phyloP scores from a whole-genome alignment of 2,113 vertebrate genomes.

The Sturnus vulgaris region DNA sequence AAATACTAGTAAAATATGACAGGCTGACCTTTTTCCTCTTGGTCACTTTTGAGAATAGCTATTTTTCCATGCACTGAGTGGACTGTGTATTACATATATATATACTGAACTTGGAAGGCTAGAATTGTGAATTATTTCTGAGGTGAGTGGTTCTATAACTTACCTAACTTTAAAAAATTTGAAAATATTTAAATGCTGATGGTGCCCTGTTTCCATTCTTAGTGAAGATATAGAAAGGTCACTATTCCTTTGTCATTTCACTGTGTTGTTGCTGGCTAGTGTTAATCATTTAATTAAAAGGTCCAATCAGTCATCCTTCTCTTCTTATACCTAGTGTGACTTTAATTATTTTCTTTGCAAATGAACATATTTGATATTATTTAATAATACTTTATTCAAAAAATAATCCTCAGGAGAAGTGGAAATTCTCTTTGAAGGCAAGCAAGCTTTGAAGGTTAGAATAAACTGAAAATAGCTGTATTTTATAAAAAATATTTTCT shows the following conservation, averaged over 20 bases:
- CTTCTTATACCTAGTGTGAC: neutral
- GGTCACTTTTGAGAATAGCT: neutral
- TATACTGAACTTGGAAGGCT: neutral
- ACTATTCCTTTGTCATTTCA: constrained; percentile 54
- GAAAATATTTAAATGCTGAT: neutral
- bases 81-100: neutral
- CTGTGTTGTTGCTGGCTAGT: constrained; percentile 42
- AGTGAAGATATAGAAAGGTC: constrained; percentile 66
- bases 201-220: constrained; percentile 5
- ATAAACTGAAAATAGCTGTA: constrained; percentile 18
- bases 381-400: constrained; percentile 54
- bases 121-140: constrained; percentile 4
- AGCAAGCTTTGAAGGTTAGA: constrained; percentile 32
- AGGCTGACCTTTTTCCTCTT: constrained; percentile 14
- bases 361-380: constrained; percentile 47
- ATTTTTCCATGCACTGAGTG: neutral
- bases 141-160: neutral
- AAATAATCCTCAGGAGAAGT: constrained; percentile 33
- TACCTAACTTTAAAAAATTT: neutral
- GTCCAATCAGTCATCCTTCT: constrained; percentile 60
- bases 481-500: neutral
- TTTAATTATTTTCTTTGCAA: constrained; percentile 68
- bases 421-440: constrained; percentile 20
- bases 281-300: constrained; percentile 73
- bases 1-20: neutral